These are phyloP conservation scores for Arenaria interpres DNA, from an alignment of 2,113 vertebrate genomes.

Conservation along the genomic window DNA sequence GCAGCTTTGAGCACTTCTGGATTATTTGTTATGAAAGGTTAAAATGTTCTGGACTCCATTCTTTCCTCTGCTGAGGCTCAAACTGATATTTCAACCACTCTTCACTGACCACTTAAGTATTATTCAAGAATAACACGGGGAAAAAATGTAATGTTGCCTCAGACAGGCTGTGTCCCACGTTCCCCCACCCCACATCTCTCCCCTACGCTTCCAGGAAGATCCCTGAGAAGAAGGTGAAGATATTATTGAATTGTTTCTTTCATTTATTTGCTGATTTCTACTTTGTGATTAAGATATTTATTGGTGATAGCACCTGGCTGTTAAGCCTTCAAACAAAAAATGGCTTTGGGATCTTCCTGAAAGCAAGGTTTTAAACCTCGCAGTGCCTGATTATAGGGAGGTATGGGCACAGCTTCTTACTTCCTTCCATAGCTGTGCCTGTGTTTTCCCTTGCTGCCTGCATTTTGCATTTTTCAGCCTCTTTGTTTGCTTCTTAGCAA, in stretches of 20 bases:
- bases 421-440: neutral
- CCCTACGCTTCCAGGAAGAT: neutral
- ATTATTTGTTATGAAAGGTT: neutral
- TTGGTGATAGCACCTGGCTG: neutral
- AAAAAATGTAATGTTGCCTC: neutral
- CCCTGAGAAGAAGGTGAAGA: neutral
- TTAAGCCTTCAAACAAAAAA: neutral
- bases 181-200: neutral
- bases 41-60: neutral
- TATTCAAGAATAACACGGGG: neutral
- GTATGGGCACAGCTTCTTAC: neutral
- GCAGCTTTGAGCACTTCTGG: neutral
- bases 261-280: neutral
- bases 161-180: neutral
- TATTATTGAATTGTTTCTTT: neutral
- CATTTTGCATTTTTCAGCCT: neutral
- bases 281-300: neutral
- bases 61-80: neutral
- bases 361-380: neutral
- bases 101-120: neutral
- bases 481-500: conserved; percentile 33
- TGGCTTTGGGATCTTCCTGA: neutral
- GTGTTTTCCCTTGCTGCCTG: neutral
- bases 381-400: neutral
- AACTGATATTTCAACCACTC: neutral